Evolutionary conservation across 2,888 invertebrate species (phyloP).

Genomic region (Lutraria lutraria): DNA sequence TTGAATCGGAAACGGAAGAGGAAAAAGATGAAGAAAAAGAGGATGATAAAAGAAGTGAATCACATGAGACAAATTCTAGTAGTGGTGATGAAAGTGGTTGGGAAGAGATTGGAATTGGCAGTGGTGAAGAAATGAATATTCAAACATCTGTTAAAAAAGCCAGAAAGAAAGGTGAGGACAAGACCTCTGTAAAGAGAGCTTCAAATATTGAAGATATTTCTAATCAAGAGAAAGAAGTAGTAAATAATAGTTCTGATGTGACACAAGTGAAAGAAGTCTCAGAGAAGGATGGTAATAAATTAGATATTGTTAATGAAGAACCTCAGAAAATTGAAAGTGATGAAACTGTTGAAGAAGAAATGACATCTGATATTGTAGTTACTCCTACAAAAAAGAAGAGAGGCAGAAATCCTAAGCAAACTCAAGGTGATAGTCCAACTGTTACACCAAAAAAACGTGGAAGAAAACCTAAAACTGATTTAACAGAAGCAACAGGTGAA

Average conservation of each 20-base stretch:
- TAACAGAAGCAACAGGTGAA: conserved; percentile 39
- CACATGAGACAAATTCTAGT: conserved; percentile 22
- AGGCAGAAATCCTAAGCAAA: conserved; percentile 39
- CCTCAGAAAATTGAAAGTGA: neutral
- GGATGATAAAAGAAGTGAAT: conserved; percentile 57
- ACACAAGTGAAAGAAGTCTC: neutral
- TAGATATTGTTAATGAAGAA: neutral
- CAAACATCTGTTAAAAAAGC: conserved; percentile 39
- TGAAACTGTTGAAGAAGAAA: conserved; percentile 8
- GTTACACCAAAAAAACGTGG: conserved; percentile 62
- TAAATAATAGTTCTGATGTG: neutral
- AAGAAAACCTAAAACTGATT: conserved; percentile 63
- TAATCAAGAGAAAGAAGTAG: neutral
- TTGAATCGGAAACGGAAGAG: conserved; percentile 57
- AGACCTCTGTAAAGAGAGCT: neutral
- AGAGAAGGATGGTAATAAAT: neutral
- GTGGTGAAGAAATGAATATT: conserved; percentile 17
- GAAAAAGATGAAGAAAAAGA: conserved; percentile 53
- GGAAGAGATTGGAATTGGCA: conserved; percentile 53
- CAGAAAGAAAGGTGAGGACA: conserved; percentile 28
- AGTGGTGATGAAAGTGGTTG: conserved; percentile 44
- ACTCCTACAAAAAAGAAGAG: conserved; percentile 57
- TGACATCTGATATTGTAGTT: conserved; percentile 14
- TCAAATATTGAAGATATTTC: neutral
- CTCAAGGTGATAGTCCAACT: conserved; percentile 28